phyloP scores from a whole-genome alignment of 2,797 vertebrate genomes.

The Gambusia yucatana region DNA sequence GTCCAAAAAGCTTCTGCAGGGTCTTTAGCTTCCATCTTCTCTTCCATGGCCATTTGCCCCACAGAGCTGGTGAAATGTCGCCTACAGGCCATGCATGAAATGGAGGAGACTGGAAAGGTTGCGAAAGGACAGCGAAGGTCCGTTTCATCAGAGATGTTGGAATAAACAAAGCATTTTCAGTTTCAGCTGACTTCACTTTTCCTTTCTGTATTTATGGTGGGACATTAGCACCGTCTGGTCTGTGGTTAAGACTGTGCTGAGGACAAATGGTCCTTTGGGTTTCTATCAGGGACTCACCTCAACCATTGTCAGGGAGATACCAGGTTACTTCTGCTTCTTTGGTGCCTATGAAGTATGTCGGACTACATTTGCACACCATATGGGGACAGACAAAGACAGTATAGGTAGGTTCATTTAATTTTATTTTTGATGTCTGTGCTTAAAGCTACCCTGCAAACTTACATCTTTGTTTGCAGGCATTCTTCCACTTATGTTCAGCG shows the following conservation, averaged over 20 bases:
- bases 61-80: slow-evolving; percentile 94
- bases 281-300: slow-evolving; percentile 90
- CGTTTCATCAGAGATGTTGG: slow-evolving; percentile 34
- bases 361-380: slow-evolving; percentile 83
- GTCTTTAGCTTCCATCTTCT: slow-evolving; percentile 91
- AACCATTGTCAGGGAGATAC: slow-evolving; percentile 90
- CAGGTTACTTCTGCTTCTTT: slow-evolving; percentile 96
- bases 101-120: slow-evolving; percentile 88
- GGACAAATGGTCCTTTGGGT: slow-evolving; percentile 85
- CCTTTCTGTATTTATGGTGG: slow-evolving; percentile 16
- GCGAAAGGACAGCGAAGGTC: slow-evolving; percentile 81
- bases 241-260: slow-evolving; percentile 85
- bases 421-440: background rate
- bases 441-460: background rate
- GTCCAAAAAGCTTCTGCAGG: slow-evolving; percentile 90
- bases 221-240: slow-evolving; percentile 88
- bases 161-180: background rate
- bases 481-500: slow-evolving; percentile 88
- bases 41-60: slow-evolving; percentile 89
- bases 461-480: slow-evolving; percentile 76
- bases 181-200: background rate
- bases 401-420: slow-evolving; percentile 79
- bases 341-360: slow-evolving; percentile 92
- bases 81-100: slow-evolving; percentile 93
- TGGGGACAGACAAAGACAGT: slow-evolving; percentile 87